These are phyloP conservation scores for Paramuricea clavata DNA, from an alignment of 92 coral and sea anemone genomes.

Conservation along the genomic window DNA sequence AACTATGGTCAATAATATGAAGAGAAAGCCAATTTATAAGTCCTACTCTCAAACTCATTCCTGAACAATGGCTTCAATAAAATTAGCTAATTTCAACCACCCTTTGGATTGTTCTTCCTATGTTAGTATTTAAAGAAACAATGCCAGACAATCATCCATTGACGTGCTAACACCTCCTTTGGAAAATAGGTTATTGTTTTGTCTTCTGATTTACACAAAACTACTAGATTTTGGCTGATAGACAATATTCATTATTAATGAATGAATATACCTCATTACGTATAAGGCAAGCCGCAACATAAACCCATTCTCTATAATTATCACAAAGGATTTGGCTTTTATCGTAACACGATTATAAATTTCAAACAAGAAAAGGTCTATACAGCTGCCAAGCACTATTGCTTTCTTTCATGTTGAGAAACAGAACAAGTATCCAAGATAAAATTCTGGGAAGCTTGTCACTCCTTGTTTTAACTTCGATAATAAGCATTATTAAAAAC, in stretches of 20 bases:
- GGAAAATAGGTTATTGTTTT: not conserved
- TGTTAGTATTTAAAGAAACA: not conserved
- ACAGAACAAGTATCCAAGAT: not conserved
- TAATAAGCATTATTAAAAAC: not conserved
- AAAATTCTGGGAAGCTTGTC: not conserved
- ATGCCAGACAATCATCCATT: not conserved
- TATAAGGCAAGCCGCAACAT: conserved; percentile 9
- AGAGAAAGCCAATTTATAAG: too few relatives aligned
- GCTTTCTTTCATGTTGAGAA: not conserved
- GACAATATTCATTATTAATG: not conserved
- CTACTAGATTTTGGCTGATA: not conserved
- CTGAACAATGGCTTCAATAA: not conserved
- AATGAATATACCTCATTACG: conserved; percentile 9
- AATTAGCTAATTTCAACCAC: not conserved
- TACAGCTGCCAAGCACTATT: not conserved
- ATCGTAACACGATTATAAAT: not conserved
- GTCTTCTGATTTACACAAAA: not conserved
- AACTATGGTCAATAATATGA: too few relatives aligned
- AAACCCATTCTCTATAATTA: conserved; percentile 24
- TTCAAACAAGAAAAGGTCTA: not conserved
- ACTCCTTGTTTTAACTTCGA: not conserved
- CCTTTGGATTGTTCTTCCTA: not conserved
- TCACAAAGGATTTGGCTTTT: not conserved
- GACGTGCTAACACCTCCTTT: not conserved
- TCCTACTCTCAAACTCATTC: too few relatives aligned